Evolutionary conservation across 2,797 vertebrate genomes (phyloP), one percentile per base, ranked within the genome.

Genomic region (Hybognathus amarus): DNA sequence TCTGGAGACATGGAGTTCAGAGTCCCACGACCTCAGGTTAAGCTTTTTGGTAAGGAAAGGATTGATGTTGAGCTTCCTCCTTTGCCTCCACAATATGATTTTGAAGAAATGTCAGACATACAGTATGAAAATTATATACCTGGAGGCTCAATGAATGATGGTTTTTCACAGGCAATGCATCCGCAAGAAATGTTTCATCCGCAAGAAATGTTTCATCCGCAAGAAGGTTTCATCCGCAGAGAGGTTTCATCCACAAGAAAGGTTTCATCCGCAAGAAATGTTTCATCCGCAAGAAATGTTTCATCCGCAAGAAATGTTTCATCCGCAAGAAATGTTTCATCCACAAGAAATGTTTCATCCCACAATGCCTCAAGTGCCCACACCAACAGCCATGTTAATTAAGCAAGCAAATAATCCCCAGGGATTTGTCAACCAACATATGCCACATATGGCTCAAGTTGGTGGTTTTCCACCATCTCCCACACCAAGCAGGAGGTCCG

Each of bases 11-110:
- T 95, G 78, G 88, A 92, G 81, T 98, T 97, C 90, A 95, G 96
- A 90, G 96, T 99, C 70, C 98, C 98, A 0, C 91, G 98, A 88
- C 98, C 98, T 17, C 98, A 99, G 89, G 97, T 99, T 61, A 97
- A 96, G 75, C 90, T 99, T 22, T 99, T 98, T 6, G 97, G 97
- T 42, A 95, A 93, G 91, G 96, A 97, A 85, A 97, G 94, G 82
- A 88, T 98, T 61, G 96, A 98, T 1, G 94, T 98, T 17, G 90
- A 95, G 4, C 86, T 95, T 20, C 96, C 90, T 0, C 97, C 96
- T 3, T 93, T 95, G 5, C 95, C 94, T n/a, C 92, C 93, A 2
- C 92, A 96, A 87, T 94, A 94, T 85, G 91, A 94, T 91, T 91
- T 93, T 63, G 91, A 96, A 71, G 91, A 89, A 0, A 95, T 96